Conservation (phyloP, 2,113 vertebrate genomes). For the Labeo catla region DNA sequence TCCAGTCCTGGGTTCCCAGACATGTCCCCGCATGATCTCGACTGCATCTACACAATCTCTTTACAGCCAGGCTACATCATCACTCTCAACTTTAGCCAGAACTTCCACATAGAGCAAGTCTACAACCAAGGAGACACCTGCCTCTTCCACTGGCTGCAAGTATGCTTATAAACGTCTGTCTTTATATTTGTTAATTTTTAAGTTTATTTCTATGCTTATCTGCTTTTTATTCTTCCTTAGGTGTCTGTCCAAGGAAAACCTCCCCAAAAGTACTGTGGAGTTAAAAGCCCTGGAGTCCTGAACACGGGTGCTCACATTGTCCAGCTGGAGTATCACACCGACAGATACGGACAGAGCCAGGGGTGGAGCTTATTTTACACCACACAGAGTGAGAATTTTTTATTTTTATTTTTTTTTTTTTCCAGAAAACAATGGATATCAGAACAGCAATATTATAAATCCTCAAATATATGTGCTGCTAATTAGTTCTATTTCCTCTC, state of each 20-base stretch:
- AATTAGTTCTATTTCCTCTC: neutral
- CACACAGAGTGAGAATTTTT: constrained; percentile 69
- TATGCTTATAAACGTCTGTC: constrained; percentile 46
- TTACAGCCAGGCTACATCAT: constrained; percentile 71
- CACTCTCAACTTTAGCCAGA: constrained; percentile 71
- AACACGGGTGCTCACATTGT: constrained; percentile 64
- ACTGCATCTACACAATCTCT: constrained; percentile 73
- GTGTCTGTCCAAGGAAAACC: constrained; percentile 58
- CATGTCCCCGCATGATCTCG: constrained; percentile 57
- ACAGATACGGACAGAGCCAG: constrained; percentile 66
- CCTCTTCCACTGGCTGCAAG: constrained; percentile 74
- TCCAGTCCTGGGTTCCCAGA: constrained; percentile 74
- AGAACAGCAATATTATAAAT: neutral
- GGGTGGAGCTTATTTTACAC: constrained; percentile 78
- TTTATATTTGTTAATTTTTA: neutral
- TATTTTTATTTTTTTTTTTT: too few species aligned
- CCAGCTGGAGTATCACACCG: constrained; percentile 72
- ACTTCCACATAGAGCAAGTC: constrained; percentile 73
- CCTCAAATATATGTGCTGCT: neutral
- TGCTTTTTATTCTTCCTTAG: constrained; percentile 52
- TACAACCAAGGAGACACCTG: constrained; percentile 62
- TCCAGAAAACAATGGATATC: neutral
- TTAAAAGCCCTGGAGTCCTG: constrained; percentile 68
- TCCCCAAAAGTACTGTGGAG: constrained; percentile 71
- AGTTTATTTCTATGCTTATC: neutral